Conservation (phyloP, 2,888 invertebrate genomes). For the Agriopis aurantiaria region DNA sequence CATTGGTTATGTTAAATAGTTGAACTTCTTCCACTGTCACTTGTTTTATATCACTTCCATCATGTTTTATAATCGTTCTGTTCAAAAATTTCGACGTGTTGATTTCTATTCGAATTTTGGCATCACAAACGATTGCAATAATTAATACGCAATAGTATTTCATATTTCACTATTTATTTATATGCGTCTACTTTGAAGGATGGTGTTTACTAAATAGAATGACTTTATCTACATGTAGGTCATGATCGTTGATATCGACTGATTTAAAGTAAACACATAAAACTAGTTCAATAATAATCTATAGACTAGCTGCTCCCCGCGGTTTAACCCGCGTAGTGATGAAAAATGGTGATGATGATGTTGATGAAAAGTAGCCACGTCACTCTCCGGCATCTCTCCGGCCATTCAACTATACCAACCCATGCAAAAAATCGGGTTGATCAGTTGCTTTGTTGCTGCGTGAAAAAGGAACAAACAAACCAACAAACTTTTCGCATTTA, state of each 20-base stretch:
- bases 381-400: too few relatives aligned
- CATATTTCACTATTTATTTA: slow-evolving; percentile 19
- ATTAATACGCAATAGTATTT: slow-evolving; percentile 9
- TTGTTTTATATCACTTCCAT: slow-evolving; percentile 60
- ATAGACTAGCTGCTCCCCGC: too few relatives aligned
- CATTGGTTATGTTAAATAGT: slow-evolving; percentile 66
- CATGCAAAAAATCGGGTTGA: too few relatives aligned
- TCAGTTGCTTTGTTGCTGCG: too few relatives aligned
- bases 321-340: too few relatives aligned
- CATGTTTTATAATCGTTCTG: slow-evolving; percentile 48
- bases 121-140: slow-evolving; percentile 42
- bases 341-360: too few relatives aligned
- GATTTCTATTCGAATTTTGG: slow-evolving; percentile 61
- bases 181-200: slow-evolving; percentile 21
- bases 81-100: slow-evolving; percentile 51
- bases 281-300: too few relatives aligned
- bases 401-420: too few relatives aligned
- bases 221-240: slow-evolving; percentile 26
- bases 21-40: slow-evolving; percentile 62
- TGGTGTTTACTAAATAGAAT: slow-evolving; percentile 7
- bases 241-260: slow-evolving; percentile 14
- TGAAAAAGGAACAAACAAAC: too few relatives aligned
- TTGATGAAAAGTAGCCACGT: too few relatives aligned
- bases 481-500: too few relatives aligned
- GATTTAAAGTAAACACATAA: too few relatives aligned